A percentile compares a stretch with the other conserved stretches of the same genome.
Evolutionary conservation across 2,113 vertebrate genomes (phyloP).

Genomic region (Grantiella picta): DNA sequence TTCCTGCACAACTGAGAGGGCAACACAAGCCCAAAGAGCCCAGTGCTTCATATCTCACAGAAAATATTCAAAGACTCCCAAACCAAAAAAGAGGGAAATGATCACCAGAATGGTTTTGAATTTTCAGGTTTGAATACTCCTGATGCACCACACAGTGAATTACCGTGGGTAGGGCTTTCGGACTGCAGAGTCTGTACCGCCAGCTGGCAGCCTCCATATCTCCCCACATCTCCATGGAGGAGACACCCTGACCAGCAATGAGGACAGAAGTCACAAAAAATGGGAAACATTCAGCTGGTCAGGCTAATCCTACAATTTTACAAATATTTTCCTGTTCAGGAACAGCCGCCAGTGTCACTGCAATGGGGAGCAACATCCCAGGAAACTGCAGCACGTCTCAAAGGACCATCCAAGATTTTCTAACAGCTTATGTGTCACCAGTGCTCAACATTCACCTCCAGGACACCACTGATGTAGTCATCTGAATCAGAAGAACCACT

Average conservation of each 20-base stretch:
- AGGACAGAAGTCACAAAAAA: background rate
- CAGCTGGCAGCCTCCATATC: background rate
- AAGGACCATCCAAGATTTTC: background rate
- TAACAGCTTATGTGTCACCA: background rate
- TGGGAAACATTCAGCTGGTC: background rate
- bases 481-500: background rate
- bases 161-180: fast-evolving
- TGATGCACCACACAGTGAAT: background rate
- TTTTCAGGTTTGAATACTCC: background rate
- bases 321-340: background rate
- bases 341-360: background rate
- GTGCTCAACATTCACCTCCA: background rate
- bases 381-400: background rate
- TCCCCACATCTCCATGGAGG: background rate
- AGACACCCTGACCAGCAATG: background rate
- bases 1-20: background rate
- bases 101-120: background rate
- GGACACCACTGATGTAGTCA: background rate
- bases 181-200: background rate
- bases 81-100: background rate
- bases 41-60: background rate
- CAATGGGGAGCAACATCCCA: background rate
- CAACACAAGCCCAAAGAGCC: background rate
- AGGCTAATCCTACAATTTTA: background rate
- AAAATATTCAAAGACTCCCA: background rate